Evolutionary conservation across 2,113 vertebrate genomes (phyloP), one percentile per base, ranked within the genome.

Genomic region (Vireo altiloquus): DNA sequence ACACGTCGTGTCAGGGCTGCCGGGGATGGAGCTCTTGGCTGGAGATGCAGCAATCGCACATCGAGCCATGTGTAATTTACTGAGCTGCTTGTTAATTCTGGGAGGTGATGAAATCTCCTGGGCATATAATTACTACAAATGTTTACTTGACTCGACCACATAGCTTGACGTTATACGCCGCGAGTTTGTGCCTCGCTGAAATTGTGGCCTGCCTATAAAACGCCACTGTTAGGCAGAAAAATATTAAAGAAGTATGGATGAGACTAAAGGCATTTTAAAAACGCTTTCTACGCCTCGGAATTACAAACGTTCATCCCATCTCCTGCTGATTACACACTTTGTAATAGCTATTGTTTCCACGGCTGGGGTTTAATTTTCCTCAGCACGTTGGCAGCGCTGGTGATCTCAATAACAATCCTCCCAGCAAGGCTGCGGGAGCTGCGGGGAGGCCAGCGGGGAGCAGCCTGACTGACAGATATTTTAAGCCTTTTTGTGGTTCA

Each of bases 91-190:
- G 71, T 80, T 95, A 95, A 95, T 96, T 91, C 95, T 52, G 10
- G 5, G 47, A 71, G 63, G 68, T 94, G 96, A 59, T 77, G 92
- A 92, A 96, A 94, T 95, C 90, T 92, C 92, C 90, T 92, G 94
- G 93, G 95, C 74, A 76, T 76, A 52, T 83, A 94, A 96, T 97
- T n/a, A 47, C 59, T 77, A 47, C 68, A 64, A 76, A 88, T 31
- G 70, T 97, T 93, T 85, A 27, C 47, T 90, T 94, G 88, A 79
- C 27, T 93, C 82, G 15, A 35, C 27, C 52, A 13, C 50, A 5
- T 37, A 47, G 89, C 86, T 76, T 84, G 92, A 66, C 79, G 6
- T 86, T 57, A 25, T 2, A 3, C 47, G 14, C 9, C 33, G 8
- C 30, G 78, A 85, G 77, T 88, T 93, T 66, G 68, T 7, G 7